Base-by-base conservation (phyloP, 2,113 vertebrate genomes). In the Nerophis lumbriciformis region DNA sequence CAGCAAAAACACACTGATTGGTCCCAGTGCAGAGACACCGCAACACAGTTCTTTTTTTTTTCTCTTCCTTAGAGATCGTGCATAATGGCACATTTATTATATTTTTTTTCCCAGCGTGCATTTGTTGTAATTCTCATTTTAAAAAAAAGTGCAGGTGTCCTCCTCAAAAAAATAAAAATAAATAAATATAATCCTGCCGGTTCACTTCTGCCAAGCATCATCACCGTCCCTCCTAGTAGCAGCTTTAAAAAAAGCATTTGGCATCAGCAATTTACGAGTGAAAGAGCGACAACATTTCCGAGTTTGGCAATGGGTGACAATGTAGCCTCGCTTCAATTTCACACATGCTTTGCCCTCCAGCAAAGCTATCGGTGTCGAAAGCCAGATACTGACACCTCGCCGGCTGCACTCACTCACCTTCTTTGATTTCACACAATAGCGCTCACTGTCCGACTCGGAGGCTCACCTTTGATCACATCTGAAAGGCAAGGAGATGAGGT, bases 1-100 rank as follows among this genome's bases (percentile, higher is more conserved):
- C 80, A 77, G 76, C 83, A 86, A 81, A 85, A 79, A 73, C 60
- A 52, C 49, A 61, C 55, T 78, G 80, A 85, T 86, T 84, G 77
- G 78, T 85, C 81, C 84, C 77, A 80, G 66, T 74, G 80, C 63
- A 81, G 76, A 76, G 48, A 67, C 76, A 78, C 4, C 76, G 78
- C 70, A 51, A 75, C 63, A 56, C 53, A 57, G 73, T 72, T 39
- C 16, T 13, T 37, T 42, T 70, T 60, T 53, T 21, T 13, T 64
- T 60, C 50, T 14, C 6, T 19, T 42, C 48, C 14, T 71, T 69
- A 50, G 58, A 73, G 63, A 72, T 55, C 68, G 54, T 59, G 65
- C 76, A 70, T 77, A 77, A 65, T 72, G 58, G 47, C 49, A 74
- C 66, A 73, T 78, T 73, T 73, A 69, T 67, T 65, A 55, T 75